A percentile compares a stretch with the other conserved stretches of the same genome.
Conservation (phyloP, 2,797 vertebrate species). For the Phylloscopus collybita region DNA sequence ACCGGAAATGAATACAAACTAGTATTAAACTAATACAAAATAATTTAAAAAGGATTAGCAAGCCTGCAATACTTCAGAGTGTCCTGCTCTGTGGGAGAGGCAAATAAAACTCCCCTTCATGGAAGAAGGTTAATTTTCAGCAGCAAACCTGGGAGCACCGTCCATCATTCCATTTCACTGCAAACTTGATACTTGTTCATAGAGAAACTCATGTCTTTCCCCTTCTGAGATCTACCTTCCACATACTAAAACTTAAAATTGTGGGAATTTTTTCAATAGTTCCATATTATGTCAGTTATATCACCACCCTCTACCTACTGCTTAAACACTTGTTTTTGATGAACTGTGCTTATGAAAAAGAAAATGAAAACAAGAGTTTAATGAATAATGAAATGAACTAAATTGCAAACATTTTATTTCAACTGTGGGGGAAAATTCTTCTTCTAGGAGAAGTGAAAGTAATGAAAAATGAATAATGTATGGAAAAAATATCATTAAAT, state of each 20-base stretch:
- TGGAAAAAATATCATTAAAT: neutral
- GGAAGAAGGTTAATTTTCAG: neutral
- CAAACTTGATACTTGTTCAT: neutral
- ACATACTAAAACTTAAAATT: neutral
- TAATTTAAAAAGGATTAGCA: neutral
- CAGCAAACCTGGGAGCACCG: neutral
- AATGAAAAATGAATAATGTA: slow-evolving; percentile 46
- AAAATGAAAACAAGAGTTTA: neutral
- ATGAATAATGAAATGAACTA: neutral
- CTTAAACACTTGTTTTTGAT: neutral
- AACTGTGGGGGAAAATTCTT: neutral
- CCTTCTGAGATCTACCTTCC: neutral
- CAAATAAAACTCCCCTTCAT: neutral
- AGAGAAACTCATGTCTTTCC: neutral
- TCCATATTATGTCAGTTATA: neutral
- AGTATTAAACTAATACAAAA: neutral
- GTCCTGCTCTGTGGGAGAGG: neutral
- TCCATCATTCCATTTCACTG: neutral
- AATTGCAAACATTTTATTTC: slow-evolving; percentile 28
- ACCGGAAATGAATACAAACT: neutral
- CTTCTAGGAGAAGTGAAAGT: neutral
- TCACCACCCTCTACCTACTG: neutral
- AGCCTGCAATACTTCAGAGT: neutral
- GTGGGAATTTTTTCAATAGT: neutral
- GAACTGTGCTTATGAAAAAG: neutral